Conservation (phyloP, 1,140 invertebrate genomes). For the Heliconius himera region DNA sequence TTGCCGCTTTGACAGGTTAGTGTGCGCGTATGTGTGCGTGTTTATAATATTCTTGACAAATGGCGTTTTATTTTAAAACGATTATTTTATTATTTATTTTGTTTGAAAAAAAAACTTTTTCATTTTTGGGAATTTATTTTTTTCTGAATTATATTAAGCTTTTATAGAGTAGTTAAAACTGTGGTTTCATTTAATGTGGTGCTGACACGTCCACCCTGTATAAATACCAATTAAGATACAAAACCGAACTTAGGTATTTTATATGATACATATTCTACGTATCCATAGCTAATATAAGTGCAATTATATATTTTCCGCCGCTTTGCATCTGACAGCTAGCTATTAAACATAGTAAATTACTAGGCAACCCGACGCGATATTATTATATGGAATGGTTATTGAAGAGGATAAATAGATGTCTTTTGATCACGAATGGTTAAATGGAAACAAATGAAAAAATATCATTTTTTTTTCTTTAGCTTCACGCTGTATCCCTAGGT, state of each 20-base stretch:
- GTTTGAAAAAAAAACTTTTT: too few relatives aligned
- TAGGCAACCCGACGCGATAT: constrained; percentile 21
- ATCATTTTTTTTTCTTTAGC: background rate
- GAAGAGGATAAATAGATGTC: background rate
- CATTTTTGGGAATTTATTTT: too few relatives aligned
- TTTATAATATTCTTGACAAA: too few relatives aligned
- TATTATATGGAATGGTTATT: constrained; percentile 14
- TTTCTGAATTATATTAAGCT: too few relatives aligned
- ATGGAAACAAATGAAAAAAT: too few relatives aligned
- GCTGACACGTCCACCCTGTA: too few relatives aligned
- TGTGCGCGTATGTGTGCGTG: too few relatives aligned
- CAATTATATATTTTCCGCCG: constrained; percentile 19
- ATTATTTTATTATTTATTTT: too few relatives aligned
- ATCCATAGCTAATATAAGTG: background rate
- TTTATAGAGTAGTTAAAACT: too few relatives aligned
- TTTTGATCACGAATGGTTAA: background rate
- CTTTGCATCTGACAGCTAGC: constrained; percentile 9
- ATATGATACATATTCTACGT: background rate
- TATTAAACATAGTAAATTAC: constrained; percentile 13
- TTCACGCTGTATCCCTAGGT: background rate
- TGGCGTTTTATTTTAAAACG: too few relatives aligned
- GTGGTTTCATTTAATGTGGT: too few relatives aligned
- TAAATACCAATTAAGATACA: background rate
- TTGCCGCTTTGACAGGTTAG: too few relatives aligned
- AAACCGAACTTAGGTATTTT: background rate